Percentiles rank a stretch among this genome's conserved stretches.
Conservation (phyloP, 2,888 invertebrate species). For the Vannuccia rotundouncinata region DNA sequence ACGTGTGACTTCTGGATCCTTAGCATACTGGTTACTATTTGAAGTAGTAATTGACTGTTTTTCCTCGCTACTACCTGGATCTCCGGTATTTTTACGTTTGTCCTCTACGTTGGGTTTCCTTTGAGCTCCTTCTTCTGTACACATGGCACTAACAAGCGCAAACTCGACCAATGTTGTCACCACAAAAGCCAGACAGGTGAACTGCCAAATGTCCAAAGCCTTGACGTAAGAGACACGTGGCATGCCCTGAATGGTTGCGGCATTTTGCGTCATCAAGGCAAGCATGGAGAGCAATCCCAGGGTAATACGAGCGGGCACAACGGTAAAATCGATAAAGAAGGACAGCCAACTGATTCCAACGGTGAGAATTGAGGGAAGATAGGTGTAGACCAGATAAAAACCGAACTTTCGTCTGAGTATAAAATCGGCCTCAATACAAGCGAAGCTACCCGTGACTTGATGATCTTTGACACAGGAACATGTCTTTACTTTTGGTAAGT, state of each 20-base stretch:
- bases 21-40: too few relatives aligned
- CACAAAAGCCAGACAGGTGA: conserved; percentile 32
- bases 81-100: too few relatives aligned
- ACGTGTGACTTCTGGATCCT: too few relatives aligned
- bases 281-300: conserved; percentile 30
- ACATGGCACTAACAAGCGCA: conserved; percentile 31
- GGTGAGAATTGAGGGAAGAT: too few relatives aligned
- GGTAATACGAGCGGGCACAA: conserved; percentile 29
- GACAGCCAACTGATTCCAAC: conserved; percentile 35
- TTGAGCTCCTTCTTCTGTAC: neutral
- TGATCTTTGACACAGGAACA: conserved; percentile 3
- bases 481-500: neutral
- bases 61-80: too few relatives aligned
- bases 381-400: conserved; percentile 32
- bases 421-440: neutral
- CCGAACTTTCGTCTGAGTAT: conserved; percentile 29
- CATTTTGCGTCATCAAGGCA: conserved; percentile 29
- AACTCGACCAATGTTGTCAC: conserved; percentile 33
- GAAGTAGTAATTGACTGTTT: too few relatives aligned
- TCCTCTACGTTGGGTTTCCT: too few relatives aligned
- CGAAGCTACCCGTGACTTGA: conserved; percentile 21
- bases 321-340: conserved; percentile 30
- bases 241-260: conserved; percentile 19
- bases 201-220: conserved; percentile 34
- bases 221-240: conserved; percentile 35